phyloP scores from a whole-genome alignment of 2,888 invertebrate species.

The Eupithecia vulgata region DNA sequence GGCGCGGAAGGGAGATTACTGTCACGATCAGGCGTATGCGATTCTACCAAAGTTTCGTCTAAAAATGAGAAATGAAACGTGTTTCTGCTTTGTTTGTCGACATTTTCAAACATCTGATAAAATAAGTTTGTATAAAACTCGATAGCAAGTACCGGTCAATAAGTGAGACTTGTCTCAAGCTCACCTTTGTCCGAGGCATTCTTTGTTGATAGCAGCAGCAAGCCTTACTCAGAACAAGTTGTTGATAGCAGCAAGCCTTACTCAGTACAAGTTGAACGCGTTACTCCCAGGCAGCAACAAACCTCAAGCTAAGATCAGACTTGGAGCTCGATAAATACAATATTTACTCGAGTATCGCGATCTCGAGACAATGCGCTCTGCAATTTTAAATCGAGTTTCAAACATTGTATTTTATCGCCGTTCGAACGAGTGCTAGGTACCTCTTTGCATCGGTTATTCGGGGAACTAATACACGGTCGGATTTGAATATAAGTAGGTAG shows the following conservation, averaged over 20 bases:
- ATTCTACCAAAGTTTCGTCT: too few relatives aligned
- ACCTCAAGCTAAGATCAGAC: constrained; percentile 1
- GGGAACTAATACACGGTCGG: constrained; percentile 24
- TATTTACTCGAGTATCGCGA: constrained; percentile 27
- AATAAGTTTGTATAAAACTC: not conserved
- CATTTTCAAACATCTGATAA: not conserved
- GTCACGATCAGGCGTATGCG: too few relatives aligned
- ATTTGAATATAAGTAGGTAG: constrained; percentile 34
- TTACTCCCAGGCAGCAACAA: not conserved
- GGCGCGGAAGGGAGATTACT: too few relatives aligned
- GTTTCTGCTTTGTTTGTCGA: not conserved
- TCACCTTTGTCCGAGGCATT: not conserved
- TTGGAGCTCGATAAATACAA: constrained; percentile 11
- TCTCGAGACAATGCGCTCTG: constrained; percentile 27
- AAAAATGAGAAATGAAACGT: not conserved
- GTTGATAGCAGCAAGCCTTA: not conserved
- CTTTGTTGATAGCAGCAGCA: not conserved
- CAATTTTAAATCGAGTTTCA: constrained; percentile 34
- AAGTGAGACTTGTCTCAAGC: not conserved
- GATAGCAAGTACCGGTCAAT: not conserved
- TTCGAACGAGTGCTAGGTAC: constrained; percentile 11
- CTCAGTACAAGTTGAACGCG: not conserved
- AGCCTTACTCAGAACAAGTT: not conserved
- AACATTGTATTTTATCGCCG: constrained; percentile 28
- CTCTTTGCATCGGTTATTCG: constrained; percentile 26